Evolutionary conservation across 2,888 invertebrate genomes (phyloP), one percentile per base, ranked within the genome.

Genomic region (Zele albiditarsus): DNA sequence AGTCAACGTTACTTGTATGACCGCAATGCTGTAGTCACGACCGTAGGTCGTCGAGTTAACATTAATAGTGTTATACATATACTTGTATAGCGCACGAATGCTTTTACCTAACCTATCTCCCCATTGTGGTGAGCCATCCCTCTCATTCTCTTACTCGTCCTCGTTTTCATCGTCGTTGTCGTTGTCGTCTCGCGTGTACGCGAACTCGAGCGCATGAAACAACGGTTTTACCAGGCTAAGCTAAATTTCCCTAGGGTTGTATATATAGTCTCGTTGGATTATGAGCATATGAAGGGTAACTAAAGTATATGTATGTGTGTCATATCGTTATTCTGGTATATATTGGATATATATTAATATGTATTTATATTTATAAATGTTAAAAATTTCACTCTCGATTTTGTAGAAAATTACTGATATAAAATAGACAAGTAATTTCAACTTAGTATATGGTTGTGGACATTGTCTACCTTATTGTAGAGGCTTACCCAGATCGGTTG

Each of bases 181-280:
- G 58, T 67, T 67, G 42, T 16, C 58, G 33, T 63, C 73, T 57
- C 62, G 58, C 66, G 16, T 68, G 63, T 49, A 68, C 73, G 74
- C 76, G 74, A 81, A 82, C 76, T 73, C 75, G 80, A 81, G 79
- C 80, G 79, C 82, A 82, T 81, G 82, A 82, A 84, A 84, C 82
- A 83, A 81, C 79, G 81, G 81, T 82, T 84, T 83, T 82, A 81
- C 82, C 80, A 75, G 79, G 78, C 81, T 78, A 78, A 79, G 81
- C 78, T 82, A 82, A 85, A 85, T 85, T 84, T 85, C 84, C 85
- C 84, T 69, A 79, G 84, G 84, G 84, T 79, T 82, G n/a, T n/a
- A 53, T 53, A 53, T 20, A 38, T n/a, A 77, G 71, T 79, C 78
- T 78, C 77, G 78, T 74, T 77, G 81, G 81, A 84, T 84, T 84